A percentile compares a stretch with the other conserved stretches of the same genome.
phyloP scores from a whole-genome alignment of 2,888 invertebrate genomes.

The Dryomyza anilis region DNA sequence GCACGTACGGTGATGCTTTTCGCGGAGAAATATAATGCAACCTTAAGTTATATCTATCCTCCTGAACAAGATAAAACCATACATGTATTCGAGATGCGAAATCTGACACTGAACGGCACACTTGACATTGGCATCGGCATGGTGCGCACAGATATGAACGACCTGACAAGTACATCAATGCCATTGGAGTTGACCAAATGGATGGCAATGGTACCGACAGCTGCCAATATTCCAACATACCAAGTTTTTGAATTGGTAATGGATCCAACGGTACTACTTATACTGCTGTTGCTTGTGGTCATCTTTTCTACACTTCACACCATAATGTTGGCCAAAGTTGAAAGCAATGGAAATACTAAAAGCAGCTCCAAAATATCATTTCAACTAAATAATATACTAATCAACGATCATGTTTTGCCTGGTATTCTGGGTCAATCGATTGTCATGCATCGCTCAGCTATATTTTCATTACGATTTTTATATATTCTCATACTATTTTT shows the following conservation, averaged over 20 bases:
- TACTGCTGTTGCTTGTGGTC: background rate
- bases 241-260: background rate
- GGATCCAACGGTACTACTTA: background rate
- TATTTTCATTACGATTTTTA: background rate
- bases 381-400: background rate
- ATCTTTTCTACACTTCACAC: conserved; percentile 4
- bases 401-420: conserved; percentile 14
- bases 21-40: conserved; percentile 39
- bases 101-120: background rate
- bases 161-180: background rate
- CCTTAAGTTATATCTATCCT: conserved; percentile 19
- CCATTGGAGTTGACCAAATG: conserved; percentile 1
- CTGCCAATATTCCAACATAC: background rate
- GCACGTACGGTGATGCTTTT: conserved; percentile 36
- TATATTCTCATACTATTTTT: conserved; percentile 10
- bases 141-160: background rate
- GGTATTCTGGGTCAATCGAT: conserved; percentile 22
- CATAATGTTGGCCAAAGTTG: background rate
- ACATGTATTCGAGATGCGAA: background rate
- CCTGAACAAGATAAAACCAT: background rate
- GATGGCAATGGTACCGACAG: conserved; percentile 18
- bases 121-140: conserved; percentile 4
- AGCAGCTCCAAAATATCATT: too few relatives aligned
- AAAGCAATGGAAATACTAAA: too few relatives aligned
- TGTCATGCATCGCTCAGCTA: background rate